A percentile compares a stretch with the other conserved stretches of the same genome.
Evolutionary conservation across 2,888 invertebrate genomes (phyloP).

Genomic region (Tetranychus truncatus): DNA sequence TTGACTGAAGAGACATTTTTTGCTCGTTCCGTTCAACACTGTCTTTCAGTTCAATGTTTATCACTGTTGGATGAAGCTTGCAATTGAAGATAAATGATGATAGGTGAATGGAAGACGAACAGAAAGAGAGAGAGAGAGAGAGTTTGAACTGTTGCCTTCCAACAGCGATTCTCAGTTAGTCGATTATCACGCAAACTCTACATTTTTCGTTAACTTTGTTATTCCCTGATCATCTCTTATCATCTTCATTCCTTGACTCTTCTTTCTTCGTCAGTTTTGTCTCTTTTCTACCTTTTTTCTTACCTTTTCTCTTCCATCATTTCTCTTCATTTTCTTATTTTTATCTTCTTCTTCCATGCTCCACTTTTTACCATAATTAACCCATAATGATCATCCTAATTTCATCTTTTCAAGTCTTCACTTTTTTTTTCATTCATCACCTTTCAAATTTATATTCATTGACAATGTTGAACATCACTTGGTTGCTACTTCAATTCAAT

Average conservation of each 20-base stretch:
- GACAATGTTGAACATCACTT: background rate
- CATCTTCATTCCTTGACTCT: background rate
- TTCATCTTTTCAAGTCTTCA: too few relatives aligned
- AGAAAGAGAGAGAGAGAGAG: slow-evolving; percentile 10
- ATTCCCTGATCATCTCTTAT: slow-evolving; percentile 1
- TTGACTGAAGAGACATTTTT: too few relatives aligned
- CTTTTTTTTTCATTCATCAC: background rate
- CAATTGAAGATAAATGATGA: background rate
- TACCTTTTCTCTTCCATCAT: background rate
- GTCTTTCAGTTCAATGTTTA: background rate
- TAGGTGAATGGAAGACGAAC: background rate
- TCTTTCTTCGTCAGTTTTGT: background rate
- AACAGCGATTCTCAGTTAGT: background rate
- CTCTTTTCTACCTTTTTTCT: background rate
- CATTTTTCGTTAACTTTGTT: background rate
- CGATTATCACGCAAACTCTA: background rate
- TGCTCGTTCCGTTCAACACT: too few relatives aligned
- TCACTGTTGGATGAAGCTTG: background rate
- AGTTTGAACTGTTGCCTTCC: background rate
- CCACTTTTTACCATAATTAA: background rate
- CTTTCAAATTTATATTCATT: background rate
- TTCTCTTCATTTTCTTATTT: background rate
- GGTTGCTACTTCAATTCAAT: background rate
- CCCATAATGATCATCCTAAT: background rate
- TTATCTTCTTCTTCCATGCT: background rate